Percentiles rank a stretch among this genome's conserved stretches.
Evolutionary conservation across 2,113 vertebrate genomes (phyloP).

Genomic region (Nibea coibor): DNA sequence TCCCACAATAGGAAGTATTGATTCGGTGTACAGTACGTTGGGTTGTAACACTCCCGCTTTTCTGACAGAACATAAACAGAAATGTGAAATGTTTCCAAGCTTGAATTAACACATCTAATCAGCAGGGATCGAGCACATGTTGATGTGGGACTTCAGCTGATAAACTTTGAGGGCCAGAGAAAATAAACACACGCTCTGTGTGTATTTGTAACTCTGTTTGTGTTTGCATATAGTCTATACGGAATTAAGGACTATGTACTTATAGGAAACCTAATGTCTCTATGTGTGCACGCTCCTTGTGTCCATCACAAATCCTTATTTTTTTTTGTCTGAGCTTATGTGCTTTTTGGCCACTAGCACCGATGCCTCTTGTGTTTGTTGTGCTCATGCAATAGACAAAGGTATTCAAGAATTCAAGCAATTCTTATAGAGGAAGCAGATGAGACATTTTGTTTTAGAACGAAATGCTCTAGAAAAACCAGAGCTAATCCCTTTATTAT

Average conservation of each 20-base stretch:
- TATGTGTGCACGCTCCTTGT: constrained; percentile 1
- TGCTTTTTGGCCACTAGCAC: constrained; percentile 38
- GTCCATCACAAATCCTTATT: constrained; percentile 8
- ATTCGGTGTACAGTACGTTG: constrained; percentile 44
- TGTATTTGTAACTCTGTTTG: constrained; percentile 60
- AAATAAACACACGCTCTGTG: constrained; percentile 60
- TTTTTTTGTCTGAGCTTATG: constrained; percentile 27
- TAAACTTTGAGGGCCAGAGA: constrained; percentile 61
- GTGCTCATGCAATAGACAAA: constrained; percentile 89
- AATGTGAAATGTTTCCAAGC: constrained; percentile 63
- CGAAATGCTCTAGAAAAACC: constrained; percentile 89
- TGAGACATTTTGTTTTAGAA: constrained; percentile 96
- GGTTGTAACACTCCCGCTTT: constrained; percentile 44
- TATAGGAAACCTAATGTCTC: constrained; percentile 14
- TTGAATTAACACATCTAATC: constrained; percentile 68
- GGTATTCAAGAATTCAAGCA: constrained; percentile 89
- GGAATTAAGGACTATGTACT: constrained; percentile 30
- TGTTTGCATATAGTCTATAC: constrained; percentile 47
- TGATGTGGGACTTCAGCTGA: constrained; percentile 65
- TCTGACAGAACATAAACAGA: constrained; percentile 60
- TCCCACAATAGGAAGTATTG: constrained; percentile 72
- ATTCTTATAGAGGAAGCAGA: constrained; percentile 93
- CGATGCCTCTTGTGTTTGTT: constrained; percentile 57
- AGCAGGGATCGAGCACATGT: constrained; percentile 60
- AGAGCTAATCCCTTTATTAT: constrained; percentile 94